Percentiles rank a stretch among this genome's conserved stretches.
Evolutionary conservation across 2,888 invertebrate species (phyloP).

Genomic region (Euspilapteryx auroguttella): DNA sequence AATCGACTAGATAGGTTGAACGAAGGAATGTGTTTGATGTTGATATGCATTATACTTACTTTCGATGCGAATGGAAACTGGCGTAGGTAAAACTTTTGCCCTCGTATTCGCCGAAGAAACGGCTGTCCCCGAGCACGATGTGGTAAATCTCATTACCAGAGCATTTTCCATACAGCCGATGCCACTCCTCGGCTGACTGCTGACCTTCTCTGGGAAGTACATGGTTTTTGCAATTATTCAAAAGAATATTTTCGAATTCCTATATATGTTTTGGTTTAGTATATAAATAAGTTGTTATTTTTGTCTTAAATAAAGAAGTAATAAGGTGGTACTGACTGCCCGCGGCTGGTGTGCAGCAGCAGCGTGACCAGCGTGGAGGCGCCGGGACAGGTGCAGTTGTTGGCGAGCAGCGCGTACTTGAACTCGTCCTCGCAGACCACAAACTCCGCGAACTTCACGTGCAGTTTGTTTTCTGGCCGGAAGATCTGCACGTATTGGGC

Average conservation of each 20-base stretch:
- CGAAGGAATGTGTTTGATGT: no score
- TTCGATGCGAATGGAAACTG: conserved; percentile 97
- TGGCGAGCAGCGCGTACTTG: conserved; percentile 95
- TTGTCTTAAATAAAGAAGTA: background rate
- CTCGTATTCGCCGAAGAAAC: conserved; percentile 98
- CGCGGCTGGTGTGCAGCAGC: conserved; percentile 93
- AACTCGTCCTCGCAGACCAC: conserved; percentile 99
- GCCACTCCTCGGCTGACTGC: conserved; percentile 96
- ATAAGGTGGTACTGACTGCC: conserved; percentile 90
- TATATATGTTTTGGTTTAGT: no score
- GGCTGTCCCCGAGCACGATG: conserved; percentile 90
- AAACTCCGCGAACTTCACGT: conserved; percentile 98
- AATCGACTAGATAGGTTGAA: no score
- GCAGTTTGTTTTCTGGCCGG: conserved; percentile 96
- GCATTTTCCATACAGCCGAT: conserved; percentile 95
- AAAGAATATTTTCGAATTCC: no score
- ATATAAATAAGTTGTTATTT: no score
- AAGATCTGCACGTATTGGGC: conserved; percentile 99
- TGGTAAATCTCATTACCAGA: conserved; percentile 99
- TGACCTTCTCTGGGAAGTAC: conserved; percentile 80
- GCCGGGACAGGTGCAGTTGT: conserved; percentile 98
- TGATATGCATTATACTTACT: conserved; percentile 67
- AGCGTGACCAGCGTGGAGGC: conserved; percentile 96
- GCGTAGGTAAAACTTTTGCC: conserved; percentile 99
- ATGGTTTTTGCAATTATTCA: no score